Conservation (phyloP, 2,888 invertebrate species). For the Galeruca laticollis region DNA sequence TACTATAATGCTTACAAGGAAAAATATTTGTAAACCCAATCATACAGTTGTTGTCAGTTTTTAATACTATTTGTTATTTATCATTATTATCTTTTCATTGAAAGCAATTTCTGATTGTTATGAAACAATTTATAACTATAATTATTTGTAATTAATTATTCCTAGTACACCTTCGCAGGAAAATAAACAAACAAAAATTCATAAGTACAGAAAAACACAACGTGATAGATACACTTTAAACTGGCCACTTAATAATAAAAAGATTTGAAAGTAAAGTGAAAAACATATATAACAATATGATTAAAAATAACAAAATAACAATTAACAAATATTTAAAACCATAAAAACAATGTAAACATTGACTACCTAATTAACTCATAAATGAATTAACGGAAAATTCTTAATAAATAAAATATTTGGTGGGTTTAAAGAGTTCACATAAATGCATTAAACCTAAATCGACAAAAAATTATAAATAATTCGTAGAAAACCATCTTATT, state of each 20-base stretch:
- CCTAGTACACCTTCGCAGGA: slow-evolving; percentile 3
- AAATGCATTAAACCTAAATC: slow-evolving; percentile 30
- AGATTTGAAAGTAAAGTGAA: slow-evolving; percentile 45
- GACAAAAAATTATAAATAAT: slow-evolving; percentile 2
- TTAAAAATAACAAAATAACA: slow-evolving; percentile 59
- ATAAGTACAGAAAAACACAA: slow-evolving; percentile 49
- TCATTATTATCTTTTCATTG: background rate
- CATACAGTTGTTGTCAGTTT: too few species aligned
- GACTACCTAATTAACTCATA: slow-evolving; percentile 51
- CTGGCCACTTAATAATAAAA: slow-evolving; percentile 53
- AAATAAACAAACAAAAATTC: slow-evolving; percentile 37
- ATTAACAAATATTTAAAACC: slow-evolving; percentile 59
- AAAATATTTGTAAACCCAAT: too few species aligned
- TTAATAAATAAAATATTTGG: slow-evolving; percentile 41
- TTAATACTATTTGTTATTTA: too few species aligned
- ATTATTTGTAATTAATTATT: background rate
- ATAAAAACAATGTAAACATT: slow-evolving; percentile 55
- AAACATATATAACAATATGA: slow-evolving; percentile 48
- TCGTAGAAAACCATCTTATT: background rate
- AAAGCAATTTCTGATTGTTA: background rate
- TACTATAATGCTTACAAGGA: background rate
- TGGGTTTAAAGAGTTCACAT: slow-evolving; percentile 32
- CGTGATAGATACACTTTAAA: slow-evolving; percentile 50
- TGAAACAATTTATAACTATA: background rate
- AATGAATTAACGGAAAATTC: slow-evolving; percentile 30